Conservation (phyloP, 2,888 invertebrate species). For the Eretmocerus hayati region DNA sequence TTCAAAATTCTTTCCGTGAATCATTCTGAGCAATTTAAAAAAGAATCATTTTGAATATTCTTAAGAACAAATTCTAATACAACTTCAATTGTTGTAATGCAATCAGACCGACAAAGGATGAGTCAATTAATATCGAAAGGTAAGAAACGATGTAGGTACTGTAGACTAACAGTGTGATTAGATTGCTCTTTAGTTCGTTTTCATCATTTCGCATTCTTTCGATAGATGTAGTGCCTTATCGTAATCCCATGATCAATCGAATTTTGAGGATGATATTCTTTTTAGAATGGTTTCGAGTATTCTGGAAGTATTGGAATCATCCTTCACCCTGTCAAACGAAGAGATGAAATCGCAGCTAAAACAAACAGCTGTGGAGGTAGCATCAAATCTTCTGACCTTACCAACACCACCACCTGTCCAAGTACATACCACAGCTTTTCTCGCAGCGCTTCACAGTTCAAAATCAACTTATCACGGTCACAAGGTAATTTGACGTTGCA, state of each 20-base stretch:
- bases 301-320: slow-evolving; percentile 68
- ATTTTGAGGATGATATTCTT: no score
- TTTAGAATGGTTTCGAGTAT: slow-evolving; percentile 59
- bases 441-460: slow-evolving; percentile 72
- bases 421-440: slow-evolving; percentile 71
- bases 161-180: slow-evolving; percentile 9
- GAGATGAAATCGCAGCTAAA: slow-evolving; percentile 49
- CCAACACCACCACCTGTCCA: slow-evolving; percentile 68
- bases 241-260: neutral
- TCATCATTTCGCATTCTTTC: neutral
- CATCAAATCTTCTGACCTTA: slow-evolving; percentile 59
- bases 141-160: slow-evolving; percentile 30
- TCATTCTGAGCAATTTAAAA: neutral
- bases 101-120: slow-evolving; percentile 42
- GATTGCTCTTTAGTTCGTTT: neutral
- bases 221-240: neutral
- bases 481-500: slow-evolving; percentile 70
- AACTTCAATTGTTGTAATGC: slow-evolving; percentile 31
- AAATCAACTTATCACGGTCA: slow-evolving; percentile 74
- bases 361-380: slow-evolving; percentile 57
- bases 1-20: neutral
- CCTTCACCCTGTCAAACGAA: slow-evolving; percentile 54
- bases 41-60: neutral
- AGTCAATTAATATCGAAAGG: slow-evolving; percentile 42
- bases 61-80: slow-evolving; percentile 11